Conservation (phyloP, 30 jellyfish, hydroid and myxozoan genomes). For the Aurelia coerulea region DNA sequence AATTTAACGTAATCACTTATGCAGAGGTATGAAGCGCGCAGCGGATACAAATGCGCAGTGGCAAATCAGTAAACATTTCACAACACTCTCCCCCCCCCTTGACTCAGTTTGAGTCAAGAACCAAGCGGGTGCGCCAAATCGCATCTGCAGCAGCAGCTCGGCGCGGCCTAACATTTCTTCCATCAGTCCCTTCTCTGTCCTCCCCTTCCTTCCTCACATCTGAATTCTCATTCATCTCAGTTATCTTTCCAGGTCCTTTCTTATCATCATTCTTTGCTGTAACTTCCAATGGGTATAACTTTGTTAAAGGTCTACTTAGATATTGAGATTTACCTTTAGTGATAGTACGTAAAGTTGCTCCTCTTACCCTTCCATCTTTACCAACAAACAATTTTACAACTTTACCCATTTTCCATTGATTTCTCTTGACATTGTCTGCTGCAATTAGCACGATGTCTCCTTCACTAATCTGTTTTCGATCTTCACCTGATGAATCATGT, state of each 20-base stretch:
- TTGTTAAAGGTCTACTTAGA: slow-evolving; percentile 24
- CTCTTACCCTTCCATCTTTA: slow-evolving; percentile 36
- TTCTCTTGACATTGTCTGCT: slow-evolving; percentile 38
- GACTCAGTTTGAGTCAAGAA: no score
- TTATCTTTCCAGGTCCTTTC: not conserved
- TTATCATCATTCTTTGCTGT: not conserved
- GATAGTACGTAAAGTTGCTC: slow-evolving; percentile 20
- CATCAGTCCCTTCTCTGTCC: no score
- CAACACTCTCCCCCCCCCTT: no score
- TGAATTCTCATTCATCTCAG: no score
- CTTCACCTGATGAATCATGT: not conserved
- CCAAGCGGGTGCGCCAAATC: no score
- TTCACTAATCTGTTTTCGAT: not conserved
- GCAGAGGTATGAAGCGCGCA: no score
- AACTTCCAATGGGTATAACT: slow-evolving; percentile 21
- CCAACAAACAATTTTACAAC: slow-evolving; percentile 18
- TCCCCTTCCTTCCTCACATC: no score
- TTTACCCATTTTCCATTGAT: slow-evolving; percentile 36
- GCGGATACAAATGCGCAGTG: no score
- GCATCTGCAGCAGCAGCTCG: no score
- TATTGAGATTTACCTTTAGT: not conserved
- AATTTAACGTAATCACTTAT: no score
- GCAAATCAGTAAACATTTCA: no score
- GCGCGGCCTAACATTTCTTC: no score
- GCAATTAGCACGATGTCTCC: slow-evolving; percentile 40